Conservation (phyloP, 1,140 invertebrate genomes). For the Chelonus insularis region DNA sequence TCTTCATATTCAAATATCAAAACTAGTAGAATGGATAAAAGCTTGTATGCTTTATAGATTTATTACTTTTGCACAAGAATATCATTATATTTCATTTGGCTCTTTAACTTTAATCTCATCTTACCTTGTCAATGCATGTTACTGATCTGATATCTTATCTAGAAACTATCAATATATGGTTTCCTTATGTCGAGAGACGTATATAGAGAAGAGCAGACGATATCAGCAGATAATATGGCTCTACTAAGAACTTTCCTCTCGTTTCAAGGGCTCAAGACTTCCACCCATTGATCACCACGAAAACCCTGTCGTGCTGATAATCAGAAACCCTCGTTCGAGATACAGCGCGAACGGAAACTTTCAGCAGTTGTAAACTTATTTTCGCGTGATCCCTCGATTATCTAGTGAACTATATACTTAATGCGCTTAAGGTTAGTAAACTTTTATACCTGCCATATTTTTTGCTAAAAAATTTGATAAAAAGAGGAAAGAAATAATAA, state of each 20-base stretch:
- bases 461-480: background rate
- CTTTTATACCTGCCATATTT: background rate
- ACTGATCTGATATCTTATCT: too few species aligned
- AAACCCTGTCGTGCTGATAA: conserved; percentile 30
- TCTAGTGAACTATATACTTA: background rate
- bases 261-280: background rate
- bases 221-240: background rate
- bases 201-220: background rate
- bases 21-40: too few species aligned
- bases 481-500: too few species aligned
- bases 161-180: too few species aligned
- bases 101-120: too few species aligned
- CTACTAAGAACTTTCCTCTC: background rate
- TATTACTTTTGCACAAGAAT: too few species aligned
- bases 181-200: too few species aligned
- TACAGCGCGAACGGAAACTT: conserved; percentile 1
- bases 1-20: too few species aligned
- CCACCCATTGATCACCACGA: conserved; percentile 13
- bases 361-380: conserved; percentile 24
- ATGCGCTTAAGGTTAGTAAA: background rate
- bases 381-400: conserved; percentile 26
- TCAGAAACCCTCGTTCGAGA: conserved; percentile 2
- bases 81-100: too few species aligned
- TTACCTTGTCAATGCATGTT: too few species aligned
- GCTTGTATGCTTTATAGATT: too few species aligned